phyloP scores from a whole-genome alignment of 1,140 invertebrate species.

The Phymorhynchus buccinoides region DNA sequence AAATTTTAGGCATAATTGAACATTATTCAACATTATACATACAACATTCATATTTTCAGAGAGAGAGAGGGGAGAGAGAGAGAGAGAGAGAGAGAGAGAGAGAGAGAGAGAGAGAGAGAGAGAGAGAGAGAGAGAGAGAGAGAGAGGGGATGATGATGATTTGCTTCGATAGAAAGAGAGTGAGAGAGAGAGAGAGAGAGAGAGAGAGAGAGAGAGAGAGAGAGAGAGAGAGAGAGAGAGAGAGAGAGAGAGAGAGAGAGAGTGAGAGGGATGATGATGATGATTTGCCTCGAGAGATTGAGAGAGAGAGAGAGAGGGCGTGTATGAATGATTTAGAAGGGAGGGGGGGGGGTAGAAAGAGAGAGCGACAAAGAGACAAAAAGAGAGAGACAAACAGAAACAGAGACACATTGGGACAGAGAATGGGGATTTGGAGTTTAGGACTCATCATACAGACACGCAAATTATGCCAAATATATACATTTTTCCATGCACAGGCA shows the following conservation, averaged over 20 bases:
- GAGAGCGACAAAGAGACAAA: not conserved
- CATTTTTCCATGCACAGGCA: too few species aligned
- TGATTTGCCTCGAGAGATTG: too few species aligned
- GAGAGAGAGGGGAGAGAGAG: not conserved
- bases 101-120: too few species aligned
- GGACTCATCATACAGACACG: too few species aligned
- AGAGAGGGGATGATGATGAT: too few species aligned
- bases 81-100: not conserved
- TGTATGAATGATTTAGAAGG: too few species aligned
- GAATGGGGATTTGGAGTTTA: too few species aligned
- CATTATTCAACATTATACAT: too few species aligned
- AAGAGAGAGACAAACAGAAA: not conserved
- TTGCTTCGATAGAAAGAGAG: too few species aligned
- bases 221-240: not conserved
- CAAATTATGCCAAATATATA: too few species aligned
- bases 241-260: not conserved
- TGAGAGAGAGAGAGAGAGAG: not conserved
- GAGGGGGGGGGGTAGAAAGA: not conserved
- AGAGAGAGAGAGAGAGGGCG: conserved; percentile 10
- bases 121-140: not conserved
- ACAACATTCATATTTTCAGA: too few species aligned
- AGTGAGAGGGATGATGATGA: not conserved
- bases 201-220: not conserved
- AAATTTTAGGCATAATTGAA: too few species aligned
- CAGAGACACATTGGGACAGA: not conserved